Evolutionary conservation across 2,797 vertebrate genomes (phyloP).

Genomic region (Propithecus deckenii): DNA sequence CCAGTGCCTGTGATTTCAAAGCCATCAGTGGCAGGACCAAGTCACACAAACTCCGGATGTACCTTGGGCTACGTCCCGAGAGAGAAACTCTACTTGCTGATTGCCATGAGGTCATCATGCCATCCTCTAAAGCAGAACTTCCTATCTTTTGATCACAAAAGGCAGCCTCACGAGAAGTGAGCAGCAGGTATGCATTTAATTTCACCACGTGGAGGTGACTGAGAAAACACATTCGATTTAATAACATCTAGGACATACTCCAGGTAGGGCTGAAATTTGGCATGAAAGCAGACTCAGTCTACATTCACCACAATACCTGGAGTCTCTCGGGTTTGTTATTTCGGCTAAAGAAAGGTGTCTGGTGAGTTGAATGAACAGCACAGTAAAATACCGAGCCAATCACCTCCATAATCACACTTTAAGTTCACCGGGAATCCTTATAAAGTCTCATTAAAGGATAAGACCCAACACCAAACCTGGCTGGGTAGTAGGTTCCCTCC

Average conservation of each 20-base stretch:
- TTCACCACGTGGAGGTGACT: neutral
- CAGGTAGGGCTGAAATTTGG: neutral
- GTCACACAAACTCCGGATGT: neutral
- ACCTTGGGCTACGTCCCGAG: neutral
- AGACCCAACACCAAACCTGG: neutral
- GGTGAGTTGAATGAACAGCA: neutral
- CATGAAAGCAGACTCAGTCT: neutral
- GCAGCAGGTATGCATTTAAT: too few species aligned
- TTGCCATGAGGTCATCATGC: neutral
- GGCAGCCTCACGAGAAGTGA: neutral
- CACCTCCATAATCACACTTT: neutral
- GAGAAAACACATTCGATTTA: neutral
- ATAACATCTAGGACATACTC: neutral
- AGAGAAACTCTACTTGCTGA: neutral
- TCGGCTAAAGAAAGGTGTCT: neutral
- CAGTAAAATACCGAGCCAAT: neutral
- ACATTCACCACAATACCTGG: neutral
- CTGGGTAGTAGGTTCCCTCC: neutral
- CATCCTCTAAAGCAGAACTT: neutral
- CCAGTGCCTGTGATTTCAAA: neutral
- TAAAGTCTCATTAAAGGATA: neutral
- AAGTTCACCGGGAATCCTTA: neutral
- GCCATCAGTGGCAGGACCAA: neutral
- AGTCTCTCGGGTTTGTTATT: neutral
- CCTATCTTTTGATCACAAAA: neutral